phyloP scores from a whole-genome alignment of 1,140 invertebrate genomes.

The Caenorhabditis briggsae region DNA sequence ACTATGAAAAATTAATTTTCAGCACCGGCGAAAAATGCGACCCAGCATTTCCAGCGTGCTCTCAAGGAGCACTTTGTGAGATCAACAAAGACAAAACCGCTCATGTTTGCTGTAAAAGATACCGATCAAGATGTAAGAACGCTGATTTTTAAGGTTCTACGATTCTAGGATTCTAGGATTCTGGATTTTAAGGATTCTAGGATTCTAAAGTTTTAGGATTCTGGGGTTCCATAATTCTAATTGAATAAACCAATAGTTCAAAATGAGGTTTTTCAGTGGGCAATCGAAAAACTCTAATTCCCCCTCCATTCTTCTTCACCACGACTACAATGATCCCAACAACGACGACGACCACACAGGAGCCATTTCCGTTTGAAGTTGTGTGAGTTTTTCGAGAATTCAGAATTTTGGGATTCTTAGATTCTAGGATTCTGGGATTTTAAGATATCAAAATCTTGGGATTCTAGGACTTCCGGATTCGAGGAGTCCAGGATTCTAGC shows the following conservation, averaged over 20 bases:
- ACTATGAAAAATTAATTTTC: not conserved
- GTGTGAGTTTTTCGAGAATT: not conserved
- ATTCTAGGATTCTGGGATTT: not conserved
- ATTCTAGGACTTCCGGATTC: too few species aligned
- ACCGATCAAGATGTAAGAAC: not conserved
- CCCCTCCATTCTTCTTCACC: not conserved
- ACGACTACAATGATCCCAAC: not conserved
- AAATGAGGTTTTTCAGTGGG: not conserved
- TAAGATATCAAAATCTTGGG: not conserved
- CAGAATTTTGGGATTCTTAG: not conserved
- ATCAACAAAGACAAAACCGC: constrained; percentile 26
- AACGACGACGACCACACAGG: not conserved
- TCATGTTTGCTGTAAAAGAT: constrained; percentile 34
- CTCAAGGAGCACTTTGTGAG: constrained; percentile 37
- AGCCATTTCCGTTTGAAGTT: constrained; percentile 33
- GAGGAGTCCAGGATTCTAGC: too few species aligned
- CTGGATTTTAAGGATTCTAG: too few species aligned
- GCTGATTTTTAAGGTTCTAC: too few species aligned
- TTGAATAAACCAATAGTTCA: too few species aligned
- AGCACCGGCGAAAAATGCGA: constrained; percentile 39
- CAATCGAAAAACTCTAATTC: constrained; percentile 5
- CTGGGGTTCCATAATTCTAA: too few species aligned
- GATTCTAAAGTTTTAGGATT: too few species aligned
- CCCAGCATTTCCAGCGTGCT: constrained; percentile 19
- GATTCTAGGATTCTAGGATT: too few species aligned